phyloP scores from a whole-genome alignment of 2,888 invertebrate species.

The Drosophila nr. medialis region DNA sequence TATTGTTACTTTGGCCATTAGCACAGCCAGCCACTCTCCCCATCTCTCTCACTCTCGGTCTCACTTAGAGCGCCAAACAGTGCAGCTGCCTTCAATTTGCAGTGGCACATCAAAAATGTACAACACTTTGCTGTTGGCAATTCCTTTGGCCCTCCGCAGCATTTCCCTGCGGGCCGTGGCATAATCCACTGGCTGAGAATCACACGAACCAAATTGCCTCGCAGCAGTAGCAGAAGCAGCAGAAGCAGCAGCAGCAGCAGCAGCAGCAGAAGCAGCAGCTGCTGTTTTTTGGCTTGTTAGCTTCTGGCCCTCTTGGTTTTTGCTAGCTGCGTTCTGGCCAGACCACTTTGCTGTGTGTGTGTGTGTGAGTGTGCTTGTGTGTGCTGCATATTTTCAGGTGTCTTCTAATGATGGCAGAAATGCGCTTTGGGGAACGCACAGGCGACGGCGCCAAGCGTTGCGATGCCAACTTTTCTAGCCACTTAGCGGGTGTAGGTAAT shows the following conservation, averaged over 20 bases:
- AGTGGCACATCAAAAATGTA: constrained; percentile 73
- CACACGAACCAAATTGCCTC: constrained; percentile 38
- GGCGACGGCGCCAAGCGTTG: constrained; percentile 10
- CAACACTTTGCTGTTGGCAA: constrained; percentile 46
- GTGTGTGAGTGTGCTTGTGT: constrained; percentile 8
- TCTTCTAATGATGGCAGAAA: constrained; percentile 72
- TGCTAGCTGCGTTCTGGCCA: constrained; percentile 31
- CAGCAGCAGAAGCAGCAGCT: constrained; percentile 35
- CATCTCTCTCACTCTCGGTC: background rate
- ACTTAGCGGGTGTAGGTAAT: constrained; percentile 69
- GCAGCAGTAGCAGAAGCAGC: constrained; percentile 38
- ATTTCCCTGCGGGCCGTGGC: constrained; percentile 19
- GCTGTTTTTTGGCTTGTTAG: constrained; percentile 34
- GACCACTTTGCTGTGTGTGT: constrained; percentile 41
- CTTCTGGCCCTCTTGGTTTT: constrained; percentile 30
- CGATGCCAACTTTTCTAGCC: constrained; percentile 44
- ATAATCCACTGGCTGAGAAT: constrained; percentile 35
- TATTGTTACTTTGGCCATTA: constrained; percentile 59
- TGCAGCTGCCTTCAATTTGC: constrained; percentile 73
- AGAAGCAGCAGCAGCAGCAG: constrained; percentile 37
- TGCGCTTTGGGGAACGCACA: constrained; percentile 58
- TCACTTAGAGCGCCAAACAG: constrained; percentile 20
- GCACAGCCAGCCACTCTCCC: constrained; percentile 16
- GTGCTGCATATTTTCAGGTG: constrained; percentile 61
- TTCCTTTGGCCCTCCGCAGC: constrained; percentile 17